phyloP scores from a whole-genome alignment of 1,140 invertebrate genomes.

The Ceratosolen solmsi region DNA sequence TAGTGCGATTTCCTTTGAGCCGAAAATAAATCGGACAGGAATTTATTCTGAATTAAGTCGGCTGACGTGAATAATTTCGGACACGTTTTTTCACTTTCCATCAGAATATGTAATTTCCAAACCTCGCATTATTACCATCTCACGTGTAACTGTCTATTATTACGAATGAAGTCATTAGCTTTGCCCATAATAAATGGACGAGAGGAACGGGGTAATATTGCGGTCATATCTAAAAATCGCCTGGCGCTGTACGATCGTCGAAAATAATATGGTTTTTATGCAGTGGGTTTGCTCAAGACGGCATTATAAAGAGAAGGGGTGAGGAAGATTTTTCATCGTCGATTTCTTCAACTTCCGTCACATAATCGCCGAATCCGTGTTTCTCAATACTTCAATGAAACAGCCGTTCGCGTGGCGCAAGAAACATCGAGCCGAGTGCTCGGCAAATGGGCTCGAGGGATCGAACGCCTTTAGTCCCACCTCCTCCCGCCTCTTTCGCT shows the following conservation, averaged over 20 bases:
- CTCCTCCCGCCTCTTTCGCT: conserved; percentile 26
- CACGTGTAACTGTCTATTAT: neutral
- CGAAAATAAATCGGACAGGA: neutral
- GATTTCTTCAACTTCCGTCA: conserved; percentile 18
- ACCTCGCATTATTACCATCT: neutral
- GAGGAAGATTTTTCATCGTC: conserved; percentile 1
- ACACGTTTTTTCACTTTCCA: neutral
- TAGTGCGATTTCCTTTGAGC: neutral
- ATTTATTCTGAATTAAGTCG: neutral
- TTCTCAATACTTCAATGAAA: conserved; percentile 13
- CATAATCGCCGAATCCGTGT: conserved; percentile 37
- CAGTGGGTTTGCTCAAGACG: neutral
- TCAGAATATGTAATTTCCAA: neutral
- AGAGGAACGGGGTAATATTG: neutral
- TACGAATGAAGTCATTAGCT: conserved; percentile 32
- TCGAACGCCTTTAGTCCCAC: conserved; percentile 30
- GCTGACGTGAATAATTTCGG: neutral
- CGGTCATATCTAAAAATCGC: neutral
- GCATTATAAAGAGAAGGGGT: neutral
- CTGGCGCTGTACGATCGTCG: neutral
- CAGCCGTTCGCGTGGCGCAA: conserved; percentile 22
- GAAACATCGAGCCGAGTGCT: neutral
- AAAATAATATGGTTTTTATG: neutral
- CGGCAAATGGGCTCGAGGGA: conserved; percentile 26
- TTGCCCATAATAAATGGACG: neutral